phyloP scores from a whole-genome alignment of 2,888 invertebrate species.

The Neoascia interrupta region DNA sequence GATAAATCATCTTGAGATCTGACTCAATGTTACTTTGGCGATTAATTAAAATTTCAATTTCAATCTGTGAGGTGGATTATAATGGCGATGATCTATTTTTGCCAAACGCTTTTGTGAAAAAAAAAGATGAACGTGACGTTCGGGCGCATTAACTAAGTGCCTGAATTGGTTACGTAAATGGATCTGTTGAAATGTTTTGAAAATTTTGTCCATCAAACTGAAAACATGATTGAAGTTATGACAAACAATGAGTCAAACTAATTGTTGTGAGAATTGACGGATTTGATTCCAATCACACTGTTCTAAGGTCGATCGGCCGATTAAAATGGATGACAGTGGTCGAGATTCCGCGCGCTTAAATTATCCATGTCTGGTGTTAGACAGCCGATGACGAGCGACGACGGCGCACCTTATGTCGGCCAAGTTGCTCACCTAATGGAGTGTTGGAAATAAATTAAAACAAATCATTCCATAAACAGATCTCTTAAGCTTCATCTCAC shows the following conservation, averaged over 20 bases:
- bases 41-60: neutral
- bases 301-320: constrained; percentile 2
- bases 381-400: neutral
- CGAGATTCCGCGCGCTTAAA: neutral
- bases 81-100: constrained; percentile 1
- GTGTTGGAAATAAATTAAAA: constrained; percentile 25
- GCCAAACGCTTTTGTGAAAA: neutral
- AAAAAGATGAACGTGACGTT: too few relatives aligned
- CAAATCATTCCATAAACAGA: constrained; percentile 14
- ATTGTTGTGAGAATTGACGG: constrained; percentile 22
- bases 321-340: constrained; percentile 21
- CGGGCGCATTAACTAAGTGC: too few relatives aligned
- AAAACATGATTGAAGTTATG: constrained; percentile 6
- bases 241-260: constrained; percentile 15
- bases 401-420: constrained; percentile 21
- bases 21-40: constrained; percentile 2
- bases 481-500: too few relatives aligned
- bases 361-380: constrained; percentile 3
- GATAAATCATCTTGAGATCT: constrained; percentile 3
- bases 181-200: neutral
- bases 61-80: neutral
- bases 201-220: neutral
- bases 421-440: neutral
- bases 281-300: neutral
- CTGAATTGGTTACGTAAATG: too few relatives aligned